Percentiles rank a stretch among this genome's conserved stretches.
These are phyloP conservation scores for Pseudoatta argentina DNA, from an alignment of 1,140 invertebrate species.

Conservation along the genomic window DNA sequence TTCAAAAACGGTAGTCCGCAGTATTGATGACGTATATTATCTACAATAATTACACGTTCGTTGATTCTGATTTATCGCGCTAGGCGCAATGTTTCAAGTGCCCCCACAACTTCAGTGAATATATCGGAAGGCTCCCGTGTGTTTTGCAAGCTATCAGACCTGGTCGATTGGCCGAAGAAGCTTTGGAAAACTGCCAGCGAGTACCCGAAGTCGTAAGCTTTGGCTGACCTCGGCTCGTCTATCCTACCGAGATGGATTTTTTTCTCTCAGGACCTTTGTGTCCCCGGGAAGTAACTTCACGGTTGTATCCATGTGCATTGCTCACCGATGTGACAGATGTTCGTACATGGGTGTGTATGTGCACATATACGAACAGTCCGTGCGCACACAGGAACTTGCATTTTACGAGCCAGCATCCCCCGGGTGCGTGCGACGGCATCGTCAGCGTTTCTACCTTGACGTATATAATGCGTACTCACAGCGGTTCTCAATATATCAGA, in stretches of 20 bases:
- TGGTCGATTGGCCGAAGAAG: slow-evolving; percentile 66
- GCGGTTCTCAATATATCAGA: not conserved
- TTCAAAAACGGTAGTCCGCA: not conserved
- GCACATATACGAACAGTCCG: not conserved
- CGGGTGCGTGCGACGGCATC: slow-evolving; percentile 50
- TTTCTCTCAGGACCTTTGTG: slow-evolving; percentile 49
- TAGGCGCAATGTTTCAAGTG: slow-evolving; percentile 16
- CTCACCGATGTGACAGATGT: slow-evolving; percentile 44
- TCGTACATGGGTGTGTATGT: not conserved
- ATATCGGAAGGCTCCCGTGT: slow-evolving; percentile 48
- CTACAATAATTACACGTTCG: not conserved
- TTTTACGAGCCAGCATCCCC: slow-evolving; percentile 51
- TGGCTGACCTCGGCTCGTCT: slow-evolving; percentile 69
- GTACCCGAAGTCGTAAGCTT: slow-evolving; percentile 60
- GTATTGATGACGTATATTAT: not conserved
- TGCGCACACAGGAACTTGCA: slow-evolving; percentile 7
- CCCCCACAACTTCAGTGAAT: slow-evolving; percentile 29
- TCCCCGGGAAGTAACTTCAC: slow-evolving; percentile 37
- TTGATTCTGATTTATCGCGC: slow-evolving; percentile 30
- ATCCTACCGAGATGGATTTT: slow-evolving; percentile 69
- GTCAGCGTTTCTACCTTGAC: slow-evolving; percentile 50
- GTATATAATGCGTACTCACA: not conserved
- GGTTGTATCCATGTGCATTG: slow-evolving; percentile 41
- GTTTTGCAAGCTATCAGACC: slow-evolving; percentile 68
- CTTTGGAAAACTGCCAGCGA: slow-evolving; percentile 67